These are phyloP conservation scores for Anneissia japonica DNA, from an alignment of 35 echinoderm and acorn worm genomes.

Conservation along the genomic window DNA sequence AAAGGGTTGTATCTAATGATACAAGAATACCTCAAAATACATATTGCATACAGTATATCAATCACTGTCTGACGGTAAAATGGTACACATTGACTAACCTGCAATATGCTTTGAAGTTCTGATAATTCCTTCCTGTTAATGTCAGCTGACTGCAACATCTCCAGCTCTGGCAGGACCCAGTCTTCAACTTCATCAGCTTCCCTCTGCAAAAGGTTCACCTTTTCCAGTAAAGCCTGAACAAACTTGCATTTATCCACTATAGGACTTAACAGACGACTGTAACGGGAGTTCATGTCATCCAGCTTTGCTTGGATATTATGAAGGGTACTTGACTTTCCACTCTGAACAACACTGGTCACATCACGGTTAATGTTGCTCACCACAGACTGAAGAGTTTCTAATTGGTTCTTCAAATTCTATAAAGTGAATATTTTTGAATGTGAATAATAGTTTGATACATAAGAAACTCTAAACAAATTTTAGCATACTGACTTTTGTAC, in stretches of 20 bases:
- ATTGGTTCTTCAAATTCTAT: not conserved
- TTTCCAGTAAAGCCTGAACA: conserved; percentile 68
- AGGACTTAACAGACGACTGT: conserved; percentile 38
- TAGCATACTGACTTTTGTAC: no score
- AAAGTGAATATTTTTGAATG: no score
- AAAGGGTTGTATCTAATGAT: no score
- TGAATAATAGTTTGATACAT: no score
- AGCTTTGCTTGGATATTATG: conserved; percentile 56
- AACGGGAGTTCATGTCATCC: conserved; percentile 72
- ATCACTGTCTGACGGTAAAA: no score
- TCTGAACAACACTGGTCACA: not conserved
- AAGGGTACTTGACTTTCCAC: not conserved
- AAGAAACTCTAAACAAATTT: no score
- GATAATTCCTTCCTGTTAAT: conserved; percentile 64
- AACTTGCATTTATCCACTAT: conserved; percentile 58
- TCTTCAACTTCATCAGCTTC: conserved; percentile 89
- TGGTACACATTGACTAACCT: no score
- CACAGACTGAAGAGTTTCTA: not conserved
- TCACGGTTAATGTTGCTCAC: not conserved
- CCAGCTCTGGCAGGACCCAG: conserved; percentile 84
- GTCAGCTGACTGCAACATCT: conserved; percentile 69
- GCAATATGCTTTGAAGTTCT: conserved; percentile 55
- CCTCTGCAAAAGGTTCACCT: conserved; percentile 58
- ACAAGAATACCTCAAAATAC: no score
- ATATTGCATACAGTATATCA: no score